Conservation (phyloP, 2,113 vertebrate genomes). For the Cinclus mexicanus region DNA sequence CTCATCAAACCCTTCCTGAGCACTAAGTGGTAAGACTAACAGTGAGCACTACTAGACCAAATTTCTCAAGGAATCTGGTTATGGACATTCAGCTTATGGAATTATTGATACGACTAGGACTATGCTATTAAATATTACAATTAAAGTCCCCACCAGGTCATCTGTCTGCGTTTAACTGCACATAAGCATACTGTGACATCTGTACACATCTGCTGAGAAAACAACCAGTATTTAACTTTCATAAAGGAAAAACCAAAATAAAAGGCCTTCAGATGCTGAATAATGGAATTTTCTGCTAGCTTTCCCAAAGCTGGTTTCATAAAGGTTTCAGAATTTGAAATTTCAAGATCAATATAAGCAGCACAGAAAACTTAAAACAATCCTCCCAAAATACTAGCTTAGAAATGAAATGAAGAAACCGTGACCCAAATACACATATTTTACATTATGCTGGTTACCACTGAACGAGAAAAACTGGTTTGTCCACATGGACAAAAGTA, state of each 20-base stretch:
- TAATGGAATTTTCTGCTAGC: neutral
- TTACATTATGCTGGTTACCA: neutral
- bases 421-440: neutral
- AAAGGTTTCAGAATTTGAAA: neutral
- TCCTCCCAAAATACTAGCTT: neutral
- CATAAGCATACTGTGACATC: neutral
- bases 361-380: neutral
- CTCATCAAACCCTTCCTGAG: neutral
- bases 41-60: neutral
- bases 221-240: neutral
- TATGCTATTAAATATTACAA: neutral
- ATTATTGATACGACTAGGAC: neutral
- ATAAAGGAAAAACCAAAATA: neutral
- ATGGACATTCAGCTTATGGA: neutral
- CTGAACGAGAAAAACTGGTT: constrained; percentile 45
- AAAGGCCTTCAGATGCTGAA: neutral
- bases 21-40: neutral
- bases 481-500: neutral
- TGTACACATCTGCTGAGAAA: neutral
- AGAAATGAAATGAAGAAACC: neutral
- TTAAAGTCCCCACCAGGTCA: neutral
- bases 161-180: neutral
- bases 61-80: neutral
- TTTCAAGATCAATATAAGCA: neutral
- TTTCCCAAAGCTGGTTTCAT: neutral